These are phyloP conservation scores for Mesoclemmys tuberculata DNA, from an alignment of 2,113 vertebrate species.

Conservation along the genomic window DNA sequence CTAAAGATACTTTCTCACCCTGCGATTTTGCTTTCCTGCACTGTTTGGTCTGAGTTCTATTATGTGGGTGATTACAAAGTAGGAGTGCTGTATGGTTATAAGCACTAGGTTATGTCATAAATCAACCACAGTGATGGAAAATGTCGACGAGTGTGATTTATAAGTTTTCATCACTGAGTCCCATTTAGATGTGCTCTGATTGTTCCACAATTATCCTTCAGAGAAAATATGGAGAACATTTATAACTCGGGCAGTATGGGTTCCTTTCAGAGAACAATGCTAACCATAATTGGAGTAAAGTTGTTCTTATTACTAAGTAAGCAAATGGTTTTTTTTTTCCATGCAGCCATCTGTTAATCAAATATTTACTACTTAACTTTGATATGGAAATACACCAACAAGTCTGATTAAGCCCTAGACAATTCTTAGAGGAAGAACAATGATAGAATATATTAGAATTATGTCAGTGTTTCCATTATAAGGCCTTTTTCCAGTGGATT, in stretches of 20 bases:
- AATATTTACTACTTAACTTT: conserved; percentile 58
- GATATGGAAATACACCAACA: conserved; percentile 54
- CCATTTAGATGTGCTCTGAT: conserved; percentile 57
- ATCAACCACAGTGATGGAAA: conserved; percentile 52
- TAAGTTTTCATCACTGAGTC: conserved; percentile 53
- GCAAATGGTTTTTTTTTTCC: conserved; percentile 49
- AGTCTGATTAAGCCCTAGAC: conserved; percentile 9
- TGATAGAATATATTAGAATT: background rate
- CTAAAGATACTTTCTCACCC: background rate
- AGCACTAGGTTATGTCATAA: conserved; percentile 35
- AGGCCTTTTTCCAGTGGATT: background rate
- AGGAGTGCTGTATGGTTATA: conserved; percentile 19
- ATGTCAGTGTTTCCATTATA: background rate
- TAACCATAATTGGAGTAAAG: conserved; percentile 41
- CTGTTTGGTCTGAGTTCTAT: background rate
- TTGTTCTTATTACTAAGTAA: conserved; percentile 26
- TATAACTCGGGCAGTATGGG: conserved; percentile 45
- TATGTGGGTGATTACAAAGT: conserved; percentile 27
- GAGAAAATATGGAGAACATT: conserved; percentile 57
- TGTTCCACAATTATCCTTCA: conserved; percentile 55
- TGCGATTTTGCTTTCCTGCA: background rate
- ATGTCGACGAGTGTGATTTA: conserved; percentile 60
- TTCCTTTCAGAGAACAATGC: conserved; percentile 64
- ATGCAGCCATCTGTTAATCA: conserved; percentile 66
- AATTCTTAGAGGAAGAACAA: conserved; percentile 15